Base-by-base conservation (phyloP, 2,797 vertebrate genomes). In the Siniperca scherzeri region DNA sequence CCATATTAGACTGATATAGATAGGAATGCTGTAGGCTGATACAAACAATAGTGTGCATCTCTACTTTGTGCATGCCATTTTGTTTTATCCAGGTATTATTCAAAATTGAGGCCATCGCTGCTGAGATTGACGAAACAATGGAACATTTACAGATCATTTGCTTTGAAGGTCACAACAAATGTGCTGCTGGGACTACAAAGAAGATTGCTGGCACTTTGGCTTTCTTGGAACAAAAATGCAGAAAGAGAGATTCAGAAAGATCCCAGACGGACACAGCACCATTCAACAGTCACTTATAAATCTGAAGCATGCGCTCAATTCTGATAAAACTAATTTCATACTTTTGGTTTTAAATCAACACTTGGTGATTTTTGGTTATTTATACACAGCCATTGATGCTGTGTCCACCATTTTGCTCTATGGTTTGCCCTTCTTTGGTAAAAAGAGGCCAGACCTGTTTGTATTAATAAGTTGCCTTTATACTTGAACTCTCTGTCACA, bases 141-240 rank as follows among this genome's bases (percentile, higher is more conserved):
- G 52, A 30, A 30, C 38, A 56, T 44, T 55, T 65, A 61, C 60
- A 42, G 17, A 68, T 64, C 3, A 50, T 70, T 60, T 30, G 12
- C 33, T 78, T 70, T 79, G 64, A 81, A 62, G 36, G 76, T 78
- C 71, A 66, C 36, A 72, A 61, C 77, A 61, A 77, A 71, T 66
- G 64, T 64, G 50, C 59, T 55, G 42, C 50, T 22, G 55, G 4
- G 70, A 64, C 61, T 53, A 71, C 71, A 73, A 52, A 76, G 40
- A 40, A 72, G 53, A 74, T 22, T 64, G 56, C 16, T 22, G 8
- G 64, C 38, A 56, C 25, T 44, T 33, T 56, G 55, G 57, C 42
- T 56, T 57, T 78, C 50, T 55, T n/a, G 33, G 44, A 75, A 78
- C 62, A 70, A 69, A 77, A 21, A 62, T 55, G 56, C 17, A 36